phyloP scores from a whole-genome alignment of 2,888 invertebrate genomes.

The Chrysopilus asiliformis region DNA sequence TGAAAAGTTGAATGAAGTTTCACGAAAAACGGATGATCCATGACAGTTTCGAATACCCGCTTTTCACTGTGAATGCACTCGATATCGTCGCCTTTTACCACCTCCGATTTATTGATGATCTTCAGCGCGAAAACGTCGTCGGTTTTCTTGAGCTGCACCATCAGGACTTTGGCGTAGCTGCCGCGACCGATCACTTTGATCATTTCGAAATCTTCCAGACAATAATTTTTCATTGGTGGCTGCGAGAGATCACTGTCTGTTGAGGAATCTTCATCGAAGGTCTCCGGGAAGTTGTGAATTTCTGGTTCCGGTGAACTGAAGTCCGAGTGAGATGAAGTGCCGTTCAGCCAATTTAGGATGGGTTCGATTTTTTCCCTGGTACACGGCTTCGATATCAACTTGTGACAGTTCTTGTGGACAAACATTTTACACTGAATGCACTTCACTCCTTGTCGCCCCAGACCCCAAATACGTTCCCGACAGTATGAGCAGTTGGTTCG shows the following conservation, averaged over 20 bases:
- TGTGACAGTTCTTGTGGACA: constrained; percentile 99
- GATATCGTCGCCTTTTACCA: constrained; percentile 95
- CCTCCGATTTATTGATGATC: constrained; percentile 97
- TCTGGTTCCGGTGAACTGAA: constrained; percentile 48
- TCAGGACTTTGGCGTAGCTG: constrained; percentile 97
- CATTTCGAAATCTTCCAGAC: constrained; percentile 91
- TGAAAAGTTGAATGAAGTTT: constrained; percentile 99
- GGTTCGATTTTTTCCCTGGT: constrained; percentile 68
- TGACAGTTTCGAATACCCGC: constrained; percentile 99
- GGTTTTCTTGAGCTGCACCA: constrained; percentile 93
- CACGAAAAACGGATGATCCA: constrained; percentile 98
- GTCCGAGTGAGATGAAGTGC: constrained; percentile 19
- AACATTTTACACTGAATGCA: constrained; percentile 97
- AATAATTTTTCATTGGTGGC: constrained; percentile 79
- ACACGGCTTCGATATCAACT: constrained; percentile 86
- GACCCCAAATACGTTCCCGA: constrained; percentile 96
- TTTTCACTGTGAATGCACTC: constrained; percentile 99
- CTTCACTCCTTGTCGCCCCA: constrained; percentile 98
- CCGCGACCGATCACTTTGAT: constrained; percentile 97
- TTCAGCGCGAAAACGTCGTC: constrained; percentile 99
- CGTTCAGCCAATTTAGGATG: constrained; percentile 32
- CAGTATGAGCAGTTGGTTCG: constrained; percentile 97
- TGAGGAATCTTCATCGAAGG: constrained; percentile 28
- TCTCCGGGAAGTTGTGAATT: constrained; percentile 38
- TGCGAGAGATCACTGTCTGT: constrained; percentile 55